Conservation (phyloP, 2,888 invertebrate genomes). For the Rhagophthalmus giganteus region DNA sequence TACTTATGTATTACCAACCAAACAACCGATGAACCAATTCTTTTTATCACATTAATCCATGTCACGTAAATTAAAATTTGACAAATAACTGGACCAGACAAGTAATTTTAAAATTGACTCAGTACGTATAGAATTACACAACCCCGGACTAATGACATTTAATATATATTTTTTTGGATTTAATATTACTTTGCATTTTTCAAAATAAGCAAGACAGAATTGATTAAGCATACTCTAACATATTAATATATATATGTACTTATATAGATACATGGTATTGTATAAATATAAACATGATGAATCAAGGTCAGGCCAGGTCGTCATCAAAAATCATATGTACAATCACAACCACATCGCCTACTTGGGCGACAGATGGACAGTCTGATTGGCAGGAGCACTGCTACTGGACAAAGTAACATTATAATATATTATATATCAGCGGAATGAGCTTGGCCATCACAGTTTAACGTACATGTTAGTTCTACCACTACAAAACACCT, state of each 20-base stretch:
- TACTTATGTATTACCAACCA: constrained; percentile 44
- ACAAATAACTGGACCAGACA: constrained; percentile 22
- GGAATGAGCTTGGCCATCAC: constrained; percentile 51
- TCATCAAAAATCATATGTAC: constrained; percentile 55
- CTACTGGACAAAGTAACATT: constrained; percentile 43
- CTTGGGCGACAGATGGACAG: constrained; percentile 44
- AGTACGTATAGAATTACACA: constrained; percentile 52
- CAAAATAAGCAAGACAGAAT: constrained; percentile 51
- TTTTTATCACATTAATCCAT: constrained; percentile 48
- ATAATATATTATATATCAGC: constrained; percentile 39
- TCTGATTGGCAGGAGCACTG: constrained; percentile 47
- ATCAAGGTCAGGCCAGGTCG: constrained; percentile 57
- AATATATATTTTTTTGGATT: constrained; percentile 50
- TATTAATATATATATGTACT: constrained; percentile 47
- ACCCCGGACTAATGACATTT: constrained; percentile 54
- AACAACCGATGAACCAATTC: constrained; percentile 44
- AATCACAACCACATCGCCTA: constrained; percentile 54
- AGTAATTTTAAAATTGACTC: constrained; percentile 39
- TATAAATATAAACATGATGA: constrained; percentile 51
- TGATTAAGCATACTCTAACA: constrained; percentile 50
- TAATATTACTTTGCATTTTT: constrained; percentile 49
- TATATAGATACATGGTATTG: constrained; percentile 54
- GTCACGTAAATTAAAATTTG: constrained; percentile 42
- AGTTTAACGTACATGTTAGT: constrained; percentile 37
- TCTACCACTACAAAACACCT: constrained; percentile 16